Base-by-base conservation (phyloP, 2,797 vertebrate genomes). In the Pangasius larnaudii region DNA sequence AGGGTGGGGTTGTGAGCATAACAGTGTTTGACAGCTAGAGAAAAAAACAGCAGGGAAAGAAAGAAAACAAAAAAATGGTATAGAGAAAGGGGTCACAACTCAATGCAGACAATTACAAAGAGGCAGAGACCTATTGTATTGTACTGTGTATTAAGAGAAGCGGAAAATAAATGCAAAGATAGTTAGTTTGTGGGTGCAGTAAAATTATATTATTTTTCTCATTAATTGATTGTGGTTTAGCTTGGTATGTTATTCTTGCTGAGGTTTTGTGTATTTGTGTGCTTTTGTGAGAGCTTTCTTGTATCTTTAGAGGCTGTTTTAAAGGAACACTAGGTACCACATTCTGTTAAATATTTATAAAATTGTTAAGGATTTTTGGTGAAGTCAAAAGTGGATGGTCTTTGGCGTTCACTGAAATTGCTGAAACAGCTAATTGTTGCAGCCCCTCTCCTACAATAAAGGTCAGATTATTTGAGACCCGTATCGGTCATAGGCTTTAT, bases 11-110 rank as follows among this genome's bases (percentile, higher is more conserved):
- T 84, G 85, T 92, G 91, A 92, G 91, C 91, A 71, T 96, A 96
- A 96, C 92, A 85, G 90, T 92, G 94, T 95, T 95, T 96, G 96
- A 96, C 95, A 95, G 93, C 92, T 91, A 91, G 61, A 84, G 74
- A 79, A 85, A 39, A 88, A 59, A 74, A 49, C 46, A 77, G 39
- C 67, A 69, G 24, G 36, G 61, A 53, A 33, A 74, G 86, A 59
- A 75, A 69, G 58, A n/a, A 75, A 59, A 46, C 22, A 14, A 51
- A 49, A 78, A 39, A 42, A 78, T 46, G 19, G 67, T 63, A 49
- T 75, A 77, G 53, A n/a, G 5, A 33, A 85, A 53, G 85, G 46
- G 8, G 27, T 42, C 81, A 58, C 36, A 78, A 67, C 58, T 30
- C 86, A 78, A 56, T 13, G 65, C 71, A 30, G 59, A 87, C 85